Base-by-base conservation (phyloP, 2,797 vertebrate genomes). In the Lindbergichthys nudifrons region DNA sequence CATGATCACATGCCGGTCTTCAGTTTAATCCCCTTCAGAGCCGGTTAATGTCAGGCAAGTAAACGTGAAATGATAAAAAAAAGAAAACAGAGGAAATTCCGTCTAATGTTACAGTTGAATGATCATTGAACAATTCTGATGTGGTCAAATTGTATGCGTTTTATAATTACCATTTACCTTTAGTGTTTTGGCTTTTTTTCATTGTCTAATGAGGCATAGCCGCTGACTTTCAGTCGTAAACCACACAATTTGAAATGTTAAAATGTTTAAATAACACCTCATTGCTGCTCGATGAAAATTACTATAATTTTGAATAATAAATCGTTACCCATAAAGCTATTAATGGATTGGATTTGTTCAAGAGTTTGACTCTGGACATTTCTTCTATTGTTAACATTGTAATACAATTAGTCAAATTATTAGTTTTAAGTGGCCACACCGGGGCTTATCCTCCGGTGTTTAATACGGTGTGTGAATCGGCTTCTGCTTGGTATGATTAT, bases 301-400 rank as follows among this genome's bases (percentile, higher is more conserved):
- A 74, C 71, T 70, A 71, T 75, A 73, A 88, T 83, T 87, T 83
- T 36, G 65, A 80, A 62, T 57, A 77, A 47, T 64, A 82, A 79
- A 70, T 77, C 19, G 80, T 77, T 76, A 78, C 50, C 0, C 3
- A 56, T 70, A 36, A 39, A 63, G 64, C 53, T 50, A 75, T 78
- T 72, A 74, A 11, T 4, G 41, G 61, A 19, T 10, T 77, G 42
- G 57, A 81, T 88, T 87, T 83, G 77, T 85, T 85, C 69, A 71
- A 77, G 70, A 72, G 60, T 70, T 81, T 81, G 76, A 85, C 74
- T 79, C 69, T 73, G 46, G 73, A 78, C 57, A 65, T 70, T 79
- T 86, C 16, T 39, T 53, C 36, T 59, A 45, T 83, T 74, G 73
- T 80, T 76, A 79, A 61, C 21, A 77, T 66, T 70, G 15, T 79